Conservation (phyloP, 2,797 vertebrate genomes). For the Sebastes oblongus region DNA sequence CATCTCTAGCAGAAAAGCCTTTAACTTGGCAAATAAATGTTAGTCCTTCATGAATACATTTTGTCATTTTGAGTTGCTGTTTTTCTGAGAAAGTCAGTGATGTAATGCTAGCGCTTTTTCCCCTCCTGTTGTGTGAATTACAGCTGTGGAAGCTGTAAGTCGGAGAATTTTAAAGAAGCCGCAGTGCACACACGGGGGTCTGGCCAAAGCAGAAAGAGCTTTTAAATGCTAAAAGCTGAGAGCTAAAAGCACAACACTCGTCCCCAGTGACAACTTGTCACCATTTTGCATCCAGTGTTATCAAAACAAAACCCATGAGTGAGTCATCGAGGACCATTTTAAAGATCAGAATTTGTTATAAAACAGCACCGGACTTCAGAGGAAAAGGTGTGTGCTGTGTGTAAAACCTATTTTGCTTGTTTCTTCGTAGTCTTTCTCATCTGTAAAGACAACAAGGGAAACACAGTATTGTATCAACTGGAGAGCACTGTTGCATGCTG, state of each 20-base stretch:
- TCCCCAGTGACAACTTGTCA: background rate
- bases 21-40: slow-evolving; percentile 23
- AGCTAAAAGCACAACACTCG: slow-evolving; percentile 14
- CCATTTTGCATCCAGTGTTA: background rate
- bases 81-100: background rate
- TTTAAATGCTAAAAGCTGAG: background rate
- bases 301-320: background rate
- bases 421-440: background rate
- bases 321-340: background rate
- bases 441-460: background rate
- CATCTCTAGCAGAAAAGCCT: slow-evolving; percentile 11
- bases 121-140: background rate
- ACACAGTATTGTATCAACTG: background rate
- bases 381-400: background rate
- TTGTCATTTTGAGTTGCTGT: background rate
- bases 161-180: background rate
- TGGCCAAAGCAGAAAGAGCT: slow-evolving; percentile 4
- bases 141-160: background rate
- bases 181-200: background rate
- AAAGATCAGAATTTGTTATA: background rate
- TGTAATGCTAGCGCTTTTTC: background rate
- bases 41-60: background rate
- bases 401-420: background rate
- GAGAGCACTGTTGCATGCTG: slow-evolving; percentile 29
- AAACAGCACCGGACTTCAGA: background rate